Base-by-base conservation (phyloP, 2,797 vertebrate genomes). In the Botia almorhae region DNA sequence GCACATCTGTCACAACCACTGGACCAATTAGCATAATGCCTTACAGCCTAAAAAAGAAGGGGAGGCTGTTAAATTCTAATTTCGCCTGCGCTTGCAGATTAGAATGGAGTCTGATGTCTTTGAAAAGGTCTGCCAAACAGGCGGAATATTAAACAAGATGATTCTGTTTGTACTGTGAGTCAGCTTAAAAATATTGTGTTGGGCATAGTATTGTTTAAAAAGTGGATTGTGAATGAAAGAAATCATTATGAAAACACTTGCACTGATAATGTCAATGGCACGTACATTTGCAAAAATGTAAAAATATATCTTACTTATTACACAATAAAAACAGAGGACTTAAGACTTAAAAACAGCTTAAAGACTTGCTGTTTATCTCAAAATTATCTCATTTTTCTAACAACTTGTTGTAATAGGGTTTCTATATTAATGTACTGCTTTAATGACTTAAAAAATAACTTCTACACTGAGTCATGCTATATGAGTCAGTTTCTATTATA, bases 1-100 rank as follows among this genome's bases (percentile, higher is more conserved):
- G 61, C 81, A 84, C 83, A 86, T 87, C 81, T 87, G 85, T 87
- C 87, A 86, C 83, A 82, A 81, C 63, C 81, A 73, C 80, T 82
- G 74, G 70, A 76, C 81, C 81, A 80, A 86, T 87, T 87, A 86
- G 79, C 85, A 83, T 78, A 81, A 78, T 74, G 82, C 83, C 81
- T 84, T 75, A 82, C 86, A 85, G 82, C 80, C 60, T 80, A 74
- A 79, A 81, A 83, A 83, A 71, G 50, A 74, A 64, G 77, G 63
- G 33, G 46, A 69, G 53, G 48, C 56, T 53, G 74, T 71, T 83
- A 56, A 68, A 64, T 67, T 69, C 67, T 77, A 81, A 79, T 85
- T 85, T 85, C 64, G 72, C 17, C 65, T 60, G 78, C 8, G 50
- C 63, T 51, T 23, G 11, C 26, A 73, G 53, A 69, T 73, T 43